Evolutionary conservation across 2,113 vertebrate genomes (phyloP), one percentile per base, ranked within the genome.

Genomic region (Pipra filicauda): DNA sequence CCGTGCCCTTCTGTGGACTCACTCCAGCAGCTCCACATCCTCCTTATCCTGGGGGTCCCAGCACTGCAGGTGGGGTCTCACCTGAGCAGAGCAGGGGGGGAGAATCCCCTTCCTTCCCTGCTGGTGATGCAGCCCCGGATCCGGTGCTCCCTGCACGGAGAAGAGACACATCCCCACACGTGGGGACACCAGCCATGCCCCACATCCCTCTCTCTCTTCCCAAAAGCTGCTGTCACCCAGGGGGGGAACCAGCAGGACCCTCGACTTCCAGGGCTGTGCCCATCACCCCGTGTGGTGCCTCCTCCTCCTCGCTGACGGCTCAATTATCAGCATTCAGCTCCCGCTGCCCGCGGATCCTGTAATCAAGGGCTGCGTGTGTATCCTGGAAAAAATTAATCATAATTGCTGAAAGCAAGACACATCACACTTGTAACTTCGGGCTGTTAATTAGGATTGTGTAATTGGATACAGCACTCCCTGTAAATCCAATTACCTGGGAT

Each of bases 401-500:
- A 26, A 76, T 69, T 93, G 92, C 94, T 91, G 96, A 82, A 70
- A 97, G 96, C 84, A 75, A 94, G 96, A 93, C 93, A 65, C 94
- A 94, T 57, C 52, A 11, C 93, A 8, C 96, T 97, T 93, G 96
- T 96, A 97, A 94, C 86, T 48, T 79, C 54, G 96, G 90, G 90
- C 94, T 75, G 66, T 95, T 98, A 98, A 98, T 98, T 97, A 98
- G 94, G 83, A 85, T 66, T 16, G 87, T 21, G 96, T 98, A 97
- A 98, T 97, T 97, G 93, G 96, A 97, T 94, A 61, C 90, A 43
- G 96, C 65, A 13, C 88, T 91, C 76, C 72, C 93, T 41, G 88
- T 44, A 97, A 97, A 97, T 97, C 94, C 97, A 97, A 97, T 98
- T 97, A 97, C 78, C 92, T 61, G 87, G 82, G 95, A 97, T 97